Evolutionary conservation across 1,140 invertebrate species (phyloP), one percentile per base, ranked within the genome.

Genomic region (Saccostrea cuccullata): DNA sequence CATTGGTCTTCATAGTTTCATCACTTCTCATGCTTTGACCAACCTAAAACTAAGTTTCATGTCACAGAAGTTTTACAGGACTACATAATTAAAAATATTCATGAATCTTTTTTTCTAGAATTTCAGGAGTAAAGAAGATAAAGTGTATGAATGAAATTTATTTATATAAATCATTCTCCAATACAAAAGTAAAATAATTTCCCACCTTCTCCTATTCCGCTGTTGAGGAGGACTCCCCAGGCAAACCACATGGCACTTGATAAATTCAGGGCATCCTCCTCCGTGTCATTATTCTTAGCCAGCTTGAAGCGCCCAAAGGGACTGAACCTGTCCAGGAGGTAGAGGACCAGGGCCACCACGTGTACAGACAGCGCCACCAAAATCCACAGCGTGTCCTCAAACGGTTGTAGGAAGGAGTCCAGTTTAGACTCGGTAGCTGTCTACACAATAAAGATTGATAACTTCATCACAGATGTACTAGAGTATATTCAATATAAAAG

Each of bases 191-290:
- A 67, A 20, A 82, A 85, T 56, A 30, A 55, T 83, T 86, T 17
- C 91, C 1, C 85, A 97, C 98, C 99, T 97, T 99, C 99, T 88
- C 99, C 99, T 93, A 99, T 99, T 40, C 99, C 99, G 94, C 98
- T 99, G 95, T 99, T 99, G 6, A 99, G 96, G 2, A 99, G 96
- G 47, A 99, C 99, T 84, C 99, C 99, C 99, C 99, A 99, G 83
- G 99, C 98, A 96, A 99, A 99, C 99, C 99, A 99, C 94, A 99
- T 98, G 17, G 99, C 98, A 94, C 98, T 99, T 26, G 98, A 99
- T 60, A 99, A 96, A 95, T 99, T 99, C 2, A 99, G 96, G 20
- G 98, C 98, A 94, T 99, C 98, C 95, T 99, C 99, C 95, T 99
- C 98, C 20, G 98, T 98, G 86, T 95, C 97, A 86, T 95, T 97